Base-by-base conservation (phyloP, 1,140 invertebrate genomes). In the Drosophila repleta region DNA sequence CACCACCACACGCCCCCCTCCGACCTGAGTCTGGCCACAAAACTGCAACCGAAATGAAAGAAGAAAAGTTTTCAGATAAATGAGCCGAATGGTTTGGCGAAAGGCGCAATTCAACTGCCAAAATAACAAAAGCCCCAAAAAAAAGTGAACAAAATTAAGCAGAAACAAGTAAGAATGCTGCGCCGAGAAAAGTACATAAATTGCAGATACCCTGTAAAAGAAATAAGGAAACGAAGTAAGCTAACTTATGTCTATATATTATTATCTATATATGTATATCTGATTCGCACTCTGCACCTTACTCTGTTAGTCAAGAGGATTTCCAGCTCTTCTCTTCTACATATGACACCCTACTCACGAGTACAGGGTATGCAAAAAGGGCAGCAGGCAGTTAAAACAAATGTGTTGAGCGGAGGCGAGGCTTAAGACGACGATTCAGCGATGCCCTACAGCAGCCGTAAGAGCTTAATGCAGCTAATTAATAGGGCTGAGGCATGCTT, bases 81-180 rank as follows among this genome's bases (percentile, higher is more conserved):
- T 87, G 82, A 87, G 83, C 83, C 65, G 78, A 82, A 76, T 87
- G 74, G 82, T 88, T 85, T 87, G 83, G 82, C 82, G 83, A 87
- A 87, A 87, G 83, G 82, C 83, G 71, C 83, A 87, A 88, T 87
- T 87, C 83, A 88, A 87, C 82, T 87, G 78, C 82, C 74, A 87
- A 87, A 85, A 84, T 74, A 84, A 85, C 57, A 80, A 77, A 74
- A 74, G 46, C 48, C 55, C 39, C 51, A 13, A 58, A 61, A 45
- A 63, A 65, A 51, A 64, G 17, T 24, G 45, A 37, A 18, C 26
- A 62, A 29, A 60, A 37, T 13, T 15, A 21, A 41, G 17, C 18
- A 58, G 48, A 41, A 60, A 46, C 41, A 60, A 60, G 26, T 26
- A 60, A 46, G 24, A 46, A 46, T 60, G 26, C 26, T 29, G 7